Evolutionary conservation across 2,113 vertebrate species (phyloP).

Genomic region (Ploceus nigricollis): DNA sequence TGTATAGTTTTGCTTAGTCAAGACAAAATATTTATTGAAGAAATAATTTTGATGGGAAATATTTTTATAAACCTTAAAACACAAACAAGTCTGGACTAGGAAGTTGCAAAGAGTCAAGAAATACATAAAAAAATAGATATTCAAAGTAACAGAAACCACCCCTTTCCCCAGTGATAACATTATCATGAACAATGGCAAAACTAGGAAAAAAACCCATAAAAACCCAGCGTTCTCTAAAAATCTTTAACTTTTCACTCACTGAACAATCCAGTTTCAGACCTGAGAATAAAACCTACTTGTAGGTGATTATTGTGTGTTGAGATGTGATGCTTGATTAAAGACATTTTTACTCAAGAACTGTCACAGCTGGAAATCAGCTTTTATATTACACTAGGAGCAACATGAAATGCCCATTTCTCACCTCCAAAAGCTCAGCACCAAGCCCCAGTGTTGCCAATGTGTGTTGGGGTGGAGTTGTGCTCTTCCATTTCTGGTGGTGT

Average conservation of each 20-base stretch:
- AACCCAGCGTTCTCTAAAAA: neutral
- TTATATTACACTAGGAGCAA: neutral
- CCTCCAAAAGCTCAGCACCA: neutral
- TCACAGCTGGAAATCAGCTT: slow-evolving; percentile 2
- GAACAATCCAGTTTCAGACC: neutral
- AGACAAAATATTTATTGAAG: slow-evolving; percentile 28
- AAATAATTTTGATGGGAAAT: slow-evolving; percentile 28
- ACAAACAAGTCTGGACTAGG: neutral
- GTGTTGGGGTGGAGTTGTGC: neutral
- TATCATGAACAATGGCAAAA: neutral
- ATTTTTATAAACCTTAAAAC: slow-evolving; percentile 25
- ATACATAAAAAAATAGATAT: neutral
- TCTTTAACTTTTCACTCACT: neutral
- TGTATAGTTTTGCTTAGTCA: slow-evolving; percentile 4
- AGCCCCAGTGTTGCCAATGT: neutral
- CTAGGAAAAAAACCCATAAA: neutral
- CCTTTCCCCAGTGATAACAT: neutral
- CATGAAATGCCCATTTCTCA: neutral
- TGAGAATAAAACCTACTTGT: neutral
- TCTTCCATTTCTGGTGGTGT: neutral
- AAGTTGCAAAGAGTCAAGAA: neutral
- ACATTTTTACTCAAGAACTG: neutral
- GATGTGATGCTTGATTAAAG: neutral
- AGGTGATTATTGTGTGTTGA: neutral
- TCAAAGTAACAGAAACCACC: neutral